Percentiles rank a stretch among this genome's conserved stretches.
Conservation (phyloP, 2,888 invertebrate genomes). For the Heliothis peltigera region DNA sequence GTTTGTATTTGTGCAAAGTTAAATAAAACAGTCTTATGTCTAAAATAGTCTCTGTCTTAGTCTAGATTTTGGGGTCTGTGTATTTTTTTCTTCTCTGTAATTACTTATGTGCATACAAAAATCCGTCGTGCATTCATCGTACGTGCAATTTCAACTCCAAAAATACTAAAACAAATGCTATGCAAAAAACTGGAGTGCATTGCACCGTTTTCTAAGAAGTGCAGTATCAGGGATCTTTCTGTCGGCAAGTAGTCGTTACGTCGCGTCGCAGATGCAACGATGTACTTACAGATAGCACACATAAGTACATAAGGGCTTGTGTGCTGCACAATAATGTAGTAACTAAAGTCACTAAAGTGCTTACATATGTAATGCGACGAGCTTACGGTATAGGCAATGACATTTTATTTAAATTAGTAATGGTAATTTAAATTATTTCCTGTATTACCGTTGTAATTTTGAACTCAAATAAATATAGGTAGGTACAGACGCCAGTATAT, state of each 20-base stretch:
- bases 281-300: slow-evolving; percentile 77
- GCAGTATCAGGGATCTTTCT: slow-evolving; percentile 82
- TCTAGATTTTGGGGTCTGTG: too few relatives aligned
- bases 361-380: slow-evolving; percentile 55
- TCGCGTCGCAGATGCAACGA: slow-evolving; percentile 80
- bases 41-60: too few relatives aligned
- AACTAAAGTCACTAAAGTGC: too few relatives aligned
- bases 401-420: too few relatives aligned
- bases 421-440: background rate
- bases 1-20: background rate
- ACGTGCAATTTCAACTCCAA: slow-evolving; percentile 16
- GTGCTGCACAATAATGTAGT: slow-evolving; percentile 28
- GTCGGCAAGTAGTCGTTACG: slow-evolving; percentile 73
- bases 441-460: too few relatives aligned
- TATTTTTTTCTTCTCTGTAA: too few relatives aligned
- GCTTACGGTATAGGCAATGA: too few relatives aligned
- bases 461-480: too few relatives aligned
- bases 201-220: slow-evolving; percentile 82
- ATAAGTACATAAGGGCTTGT: slow-evolving; percentile 24
- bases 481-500: too few relatives aligned
- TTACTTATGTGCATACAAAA: background rate
- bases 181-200: slow-evolving; percentile 74
- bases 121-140: background rate
- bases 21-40: too few relatives aligned
- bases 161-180: slow-evolving; percentile 49